Conservation (phyloP, 2,113 vertebrate genomes). For the Pithys albifrons region DNA sequence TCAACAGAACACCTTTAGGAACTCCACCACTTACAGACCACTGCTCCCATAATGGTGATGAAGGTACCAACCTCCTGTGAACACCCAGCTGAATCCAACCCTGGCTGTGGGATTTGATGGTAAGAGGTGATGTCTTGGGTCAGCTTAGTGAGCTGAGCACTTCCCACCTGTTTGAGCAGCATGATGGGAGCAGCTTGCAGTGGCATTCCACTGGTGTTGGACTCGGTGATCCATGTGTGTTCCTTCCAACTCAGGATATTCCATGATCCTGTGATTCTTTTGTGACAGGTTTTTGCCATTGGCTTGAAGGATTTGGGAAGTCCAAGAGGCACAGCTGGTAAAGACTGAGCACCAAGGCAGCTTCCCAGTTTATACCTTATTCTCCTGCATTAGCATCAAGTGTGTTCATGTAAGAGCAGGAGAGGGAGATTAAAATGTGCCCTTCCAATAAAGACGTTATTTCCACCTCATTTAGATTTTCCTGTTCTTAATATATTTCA, state of each 20-base stretch:
- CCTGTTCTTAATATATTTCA: constrained; percentile 47
- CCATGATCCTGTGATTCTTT: fast-evolving
- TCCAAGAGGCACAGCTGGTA: neutral
- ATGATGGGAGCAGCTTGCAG: fast-evolving
- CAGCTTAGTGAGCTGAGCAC: neutral
- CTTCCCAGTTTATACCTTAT: neutral
- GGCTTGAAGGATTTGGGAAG: neutral
- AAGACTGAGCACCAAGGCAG: neutral
- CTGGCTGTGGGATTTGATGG: neutral
- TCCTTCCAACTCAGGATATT: neutral
- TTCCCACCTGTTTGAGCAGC: neutral
- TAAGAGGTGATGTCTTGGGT: fast-evolving
- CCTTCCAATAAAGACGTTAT: constrained; percentile 59
- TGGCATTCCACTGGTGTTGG: fast-evolving
- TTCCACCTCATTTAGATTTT: constrained; percentile 67
- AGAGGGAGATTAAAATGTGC: constrained; percentile 56
- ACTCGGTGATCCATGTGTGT: too few species aligned
- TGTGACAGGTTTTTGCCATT: neutral
- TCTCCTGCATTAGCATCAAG: neutral
- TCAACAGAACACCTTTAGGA: neutral
- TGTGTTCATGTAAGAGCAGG: neutral
- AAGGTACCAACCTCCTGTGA: neutral
- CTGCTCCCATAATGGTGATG: fast-evolving
- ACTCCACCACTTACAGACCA: neutral
- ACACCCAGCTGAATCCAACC: neutral